A percentile compares a stretch with the other conserved stretches of the same genome.
phyloP scores from a whole-genome alignment of 2,113 vertebrate genomes.

The Halichoeres trimaculatus region DNA sequence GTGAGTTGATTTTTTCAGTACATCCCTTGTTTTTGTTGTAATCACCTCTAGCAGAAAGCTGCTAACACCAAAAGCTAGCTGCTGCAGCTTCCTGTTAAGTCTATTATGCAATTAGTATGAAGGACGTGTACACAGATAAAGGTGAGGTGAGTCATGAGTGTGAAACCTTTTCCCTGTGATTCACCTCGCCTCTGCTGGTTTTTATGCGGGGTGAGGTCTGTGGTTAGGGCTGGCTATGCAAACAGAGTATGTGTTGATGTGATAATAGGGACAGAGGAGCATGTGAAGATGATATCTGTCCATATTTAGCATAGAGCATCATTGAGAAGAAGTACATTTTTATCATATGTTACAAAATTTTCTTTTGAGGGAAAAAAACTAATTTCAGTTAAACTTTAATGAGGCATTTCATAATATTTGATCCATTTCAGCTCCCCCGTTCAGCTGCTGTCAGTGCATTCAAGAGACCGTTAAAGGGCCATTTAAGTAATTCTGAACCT shows the following conservation, averaged over 20 bases:
- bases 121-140: slow-evolving; percentile 5
- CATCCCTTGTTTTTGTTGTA: too few relatives aligned
- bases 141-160: slow-evolving; percentile 5
- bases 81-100: not conserved
- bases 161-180: not conserved
- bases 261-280: too few relatives aligned
- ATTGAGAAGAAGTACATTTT: not conserved
- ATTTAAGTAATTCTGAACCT: too few relatives aligned
- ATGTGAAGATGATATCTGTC: not conserved
- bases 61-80: not conserved
- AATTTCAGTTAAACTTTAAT: not conserved
- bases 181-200: not conserved
- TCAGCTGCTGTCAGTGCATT: not conserved
- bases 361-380: too few relatives aligned
- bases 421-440: not conserved
- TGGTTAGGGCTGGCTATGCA: slow-evolving; percentile 12
- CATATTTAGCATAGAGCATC: not conserved
- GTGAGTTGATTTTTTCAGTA: too few relatives aligned
- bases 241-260: not conserved
- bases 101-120: slow-evolving; percentile 5
- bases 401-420: not conserved
- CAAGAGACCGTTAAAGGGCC: too few relatives aligned
- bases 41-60: not conserved
- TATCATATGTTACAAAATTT: too few relatives aligned
- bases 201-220: not conserved